phyloP scores from a whole-genome alignment of 2,797 vertebrate species.

The Notoglanidium macrostoma region DNA sequence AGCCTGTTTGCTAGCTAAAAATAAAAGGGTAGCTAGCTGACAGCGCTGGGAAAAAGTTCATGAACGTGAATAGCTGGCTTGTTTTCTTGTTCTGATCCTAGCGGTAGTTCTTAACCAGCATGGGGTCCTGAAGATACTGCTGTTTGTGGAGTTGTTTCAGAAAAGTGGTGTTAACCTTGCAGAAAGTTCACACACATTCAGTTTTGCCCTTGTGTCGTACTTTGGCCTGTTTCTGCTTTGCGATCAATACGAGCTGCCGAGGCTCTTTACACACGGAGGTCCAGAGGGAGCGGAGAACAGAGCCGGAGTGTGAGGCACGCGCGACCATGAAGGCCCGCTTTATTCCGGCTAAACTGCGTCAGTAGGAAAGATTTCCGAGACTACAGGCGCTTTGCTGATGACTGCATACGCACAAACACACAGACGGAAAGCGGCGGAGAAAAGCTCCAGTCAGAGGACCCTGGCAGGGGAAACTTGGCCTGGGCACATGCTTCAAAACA shows the following conservation, averaged over 20 bases:
- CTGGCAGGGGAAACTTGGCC: slow-evolving; percentile 70
- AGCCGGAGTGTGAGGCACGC: not conserved
- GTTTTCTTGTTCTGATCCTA: not conserved
- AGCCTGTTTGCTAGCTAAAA: not conserved
- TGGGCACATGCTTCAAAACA: slow-evolving; percentile 22
- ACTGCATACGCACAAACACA: slow-evolving; percentile 74
- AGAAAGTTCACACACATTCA: not conserved
- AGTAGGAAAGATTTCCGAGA: slow-evolving; percentile 82
- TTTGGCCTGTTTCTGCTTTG: not conserved
- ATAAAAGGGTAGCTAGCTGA: not conserved
- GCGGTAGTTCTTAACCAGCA: no score
- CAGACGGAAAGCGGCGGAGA: slow-evolving; percentile 79
- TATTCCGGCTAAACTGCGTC: slow-evolving; percentile 72
- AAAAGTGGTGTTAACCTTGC: not conserved
- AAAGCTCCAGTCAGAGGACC: slow-evolving; percentile 74
- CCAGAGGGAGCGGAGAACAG: not conserved
- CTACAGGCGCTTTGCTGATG: slow-evolving; percentile 71
- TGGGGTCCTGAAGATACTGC: not conserved
- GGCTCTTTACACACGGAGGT: slow-evolving; percentile 14
- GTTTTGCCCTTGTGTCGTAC: not conserved
- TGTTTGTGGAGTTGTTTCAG: not conserved
- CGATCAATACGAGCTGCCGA: not conserved
- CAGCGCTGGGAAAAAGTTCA: not conserved
- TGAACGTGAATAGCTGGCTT: no score
- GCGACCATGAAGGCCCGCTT: slow-evolving; percentile 50